Base-by-base conservation (phyloP, 2,797 vertebrate genomes). In the Mionectes olivaceus region DNA sequence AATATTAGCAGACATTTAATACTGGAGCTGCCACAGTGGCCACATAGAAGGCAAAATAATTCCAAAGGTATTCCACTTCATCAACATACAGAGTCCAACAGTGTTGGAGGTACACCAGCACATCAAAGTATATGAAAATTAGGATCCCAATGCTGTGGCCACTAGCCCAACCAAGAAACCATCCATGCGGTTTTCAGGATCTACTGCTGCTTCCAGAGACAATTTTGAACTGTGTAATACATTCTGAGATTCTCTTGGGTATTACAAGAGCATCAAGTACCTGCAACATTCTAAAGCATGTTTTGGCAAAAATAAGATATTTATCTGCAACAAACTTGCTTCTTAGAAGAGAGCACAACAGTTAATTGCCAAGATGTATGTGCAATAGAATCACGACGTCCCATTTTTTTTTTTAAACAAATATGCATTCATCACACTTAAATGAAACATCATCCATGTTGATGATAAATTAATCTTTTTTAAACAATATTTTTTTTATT, bases 391-490 rank as follows among this genome's bases (percentile, higher is more conserved):
- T 92, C 78, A 93, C 53, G 10, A 94, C 76, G 64, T 43, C 59
- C 35, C 60, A 35, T 78, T 90, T 96, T 82, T 97, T 78, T 90
- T 96, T 82, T 97, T 95, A 88, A 50, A 93, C 74, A 95, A 96
- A 97, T 55, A 78, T 9, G 39, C 91, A 97, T 97, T 97, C 89
- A 95, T 97, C 93, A 97, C 70, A 95, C 85, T 97, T 97, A 94
- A 94, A 93, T 9, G 7, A 97, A 93, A 96, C 81, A 90, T 84
- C 95, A 94, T 87, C 76, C 33, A 32, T 61, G 49, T 44, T 7
- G 22, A 94, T 93, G 95, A 97, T 50, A 85, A 69, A 97, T 96
- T 11, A 93, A 93, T 95, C 71, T 96, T 87, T 82, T 81, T 83
- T 55, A 30, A 78, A 70, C 37, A 93, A 77, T 84, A 75, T 64